Percentiles rank a stretch among this genome's conserved stretches.
Evolutionary conservation across 1,140 invertebrate genomes (phyloP).

Genomic region (Atta texana): DNA sequence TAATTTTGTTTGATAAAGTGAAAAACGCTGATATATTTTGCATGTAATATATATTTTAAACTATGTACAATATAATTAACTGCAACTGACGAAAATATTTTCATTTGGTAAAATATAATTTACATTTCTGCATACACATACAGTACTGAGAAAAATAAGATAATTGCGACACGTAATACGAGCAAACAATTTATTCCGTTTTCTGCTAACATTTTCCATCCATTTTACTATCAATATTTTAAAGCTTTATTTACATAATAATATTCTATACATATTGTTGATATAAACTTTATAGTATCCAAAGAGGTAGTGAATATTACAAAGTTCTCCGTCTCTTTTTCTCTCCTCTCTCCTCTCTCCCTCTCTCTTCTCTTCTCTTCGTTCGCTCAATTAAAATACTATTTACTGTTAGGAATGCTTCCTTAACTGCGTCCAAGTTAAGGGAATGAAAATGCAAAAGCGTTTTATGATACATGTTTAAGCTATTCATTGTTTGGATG

Average conservation of each 20-base stretch:
- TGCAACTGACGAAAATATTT: conserved; percentile 31
- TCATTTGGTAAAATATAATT: conserved; percentile 5
- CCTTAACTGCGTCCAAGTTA: conserved; percentile 14
- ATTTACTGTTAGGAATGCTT: conserved; percentile 8
- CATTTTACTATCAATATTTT: conserved; percentile 24
- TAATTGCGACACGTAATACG: conserved; percentile 7
- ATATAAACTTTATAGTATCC: conserved; percentile 2
- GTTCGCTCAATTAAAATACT: not conserved
- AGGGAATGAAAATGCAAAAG: conserved; percentile 24
- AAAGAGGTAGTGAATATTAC: not conserved
- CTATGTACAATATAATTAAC: conserved; percentile 17
- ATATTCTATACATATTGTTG: not conserved
- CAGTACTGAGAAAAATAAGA: not conserved
- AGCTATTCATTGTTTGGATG: conserved; percentile 50
- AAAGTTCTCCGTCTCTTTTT: not conserved
- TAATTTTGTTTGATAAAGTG: conserved; percentile 43
- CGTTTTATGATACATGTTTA: conserved; percentile 45
- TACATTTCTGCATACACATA: not conserved
- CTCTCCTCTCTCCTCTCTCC: not conserved
- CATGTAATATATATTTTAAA: conserved; percentile 4
- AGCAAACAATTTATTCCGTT: conserved; percentile 16
- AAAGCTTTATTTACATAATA: not conserved
- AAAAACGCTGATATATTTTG: conserved; percentile 29
- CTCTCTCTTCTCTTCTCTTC: not conserved
- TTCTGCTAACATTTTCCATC: conserved; percentile 2